Base-by-base conservation (phyloP, 2,113 vertebrate genomes). In the Corynorhinus townsendii region DNA sequence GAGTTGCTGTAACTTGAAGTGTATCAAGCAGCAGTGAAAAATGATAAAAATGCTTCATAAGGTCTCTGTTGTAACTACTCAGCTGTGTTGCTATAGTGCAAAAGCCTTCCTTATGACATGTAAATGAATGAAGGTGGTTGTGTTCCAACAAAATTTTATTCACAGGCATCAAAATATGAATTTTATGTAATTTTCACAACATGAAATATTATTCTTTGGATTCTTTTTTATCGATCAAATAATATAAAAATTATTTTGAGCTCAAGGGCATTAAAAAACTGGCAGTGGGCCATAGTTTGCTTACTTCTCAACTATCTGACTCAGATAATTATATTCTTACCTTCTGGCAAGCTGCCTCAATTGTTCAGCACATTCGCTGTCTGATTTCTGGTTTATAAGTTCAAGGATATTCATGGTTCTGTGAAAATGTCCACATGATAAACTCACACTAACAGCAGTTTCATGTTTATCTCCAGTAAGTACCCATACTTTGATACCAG, bases 401-500 rank as follows among this genome's bases (percentile, higher is more conserved):
- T 99, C 99, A 96, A 99, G 98, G 98, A 99, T 99, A 98, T 99
- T 99, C 99, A 99, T 99, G 93, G 99, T 99, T 97, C 99, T 98
- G 47, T 99, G 99, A 96, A 99, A 99, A 98, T 99, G 99, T 89
- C 99, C 99, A 83, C 99, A 99, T 0, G 99, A 99, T 68, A 99
- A 98, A 96, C 99, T 99, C 97, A 99, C 99, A 56, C 99, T 99
- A 73, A 99, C 99, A 43, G 99, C 99, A 0, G 99, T 99, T 97
- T 99, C 99, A 0, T 99, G 99, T 97, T 99, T 99, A 97, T 99
- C 99, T 49, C 99, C 99, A 3, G 99, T 99, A 96, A 99, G 98
- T 84, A 99, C 99, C 99, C 99, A 99, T 28, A 99, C 99, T 98
- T 99, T 99, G 97, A 99, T 99, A 73, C 99, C 99, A 68, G 99